A percentile compares a stretch with the other conserved stretches of the same genome.
phyloP scores from a whole-genome alignment of 2,797 vertebrate genomes.

The Salmo trutta region DNA sequence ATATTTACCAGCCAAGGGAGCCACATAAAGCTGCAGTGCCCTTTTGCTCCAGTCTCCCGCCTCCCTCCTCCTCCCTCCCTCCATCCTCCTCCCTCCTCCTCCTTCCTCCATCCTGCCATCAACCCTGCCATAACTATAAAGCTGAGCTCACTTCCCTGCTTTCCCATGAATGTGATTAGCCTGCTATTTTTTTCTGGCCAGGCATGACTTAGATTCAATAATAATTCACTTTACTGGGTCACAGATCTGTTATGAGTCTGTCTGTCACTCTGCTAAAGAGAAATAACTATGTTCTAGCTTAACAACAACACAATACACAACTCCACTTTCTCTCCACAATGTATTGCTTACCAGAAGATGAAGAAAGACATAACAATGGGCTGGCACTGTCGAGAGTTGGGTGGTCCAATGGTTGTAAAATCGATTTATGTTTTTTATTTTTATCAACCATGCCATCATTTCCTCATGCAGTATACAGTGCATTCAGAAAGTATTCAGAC shows the following conservation, averaged over 20 bases:
- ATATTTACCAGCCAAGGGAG: constrained; percentile 57
- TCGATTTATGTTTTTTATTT: background rate
- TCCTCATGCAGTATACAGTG: background rate
- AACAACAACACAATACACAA: background rate
- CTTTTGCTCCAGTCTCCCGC: constrained; percentile 40
- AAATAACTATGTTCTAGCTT: background rate
- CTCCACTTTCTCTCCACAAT: background rate
- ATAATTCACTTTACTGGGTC: background rate
- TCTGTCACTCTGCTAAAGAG: constrained; percentile 1
- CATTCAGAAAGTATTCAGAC: no score
- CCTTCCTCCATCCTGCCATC: constrained; percentile 1
- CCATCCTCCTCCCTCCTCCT: background rate
- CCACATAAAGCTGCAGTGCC: constrained; percentile 40
- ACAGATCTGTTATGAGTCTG: background rate
- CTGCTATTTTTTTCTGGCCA: constrained; percentile 40
- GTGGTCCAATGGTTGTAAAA: background rate
- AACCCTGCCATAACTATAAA: constrained; percentile 41
- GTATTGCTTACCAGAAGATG: background rate
- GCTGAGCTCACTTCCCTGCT: constrained; percentile 30
- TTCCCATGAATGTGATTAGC: constrained; percentile 52
- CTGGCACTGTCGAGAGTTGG: background rate
- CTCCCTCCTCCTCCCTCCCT: background rate
- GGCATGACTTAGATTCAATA: constrained; percentile 30
- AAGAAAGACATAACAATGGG: background rate
- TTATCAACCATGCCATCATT: background rate